These are phyloP conservation scores for Carassius auratus DNA, from an alignment of 2,113 vertebrate species.

Conservation along the genomic window DNA sequence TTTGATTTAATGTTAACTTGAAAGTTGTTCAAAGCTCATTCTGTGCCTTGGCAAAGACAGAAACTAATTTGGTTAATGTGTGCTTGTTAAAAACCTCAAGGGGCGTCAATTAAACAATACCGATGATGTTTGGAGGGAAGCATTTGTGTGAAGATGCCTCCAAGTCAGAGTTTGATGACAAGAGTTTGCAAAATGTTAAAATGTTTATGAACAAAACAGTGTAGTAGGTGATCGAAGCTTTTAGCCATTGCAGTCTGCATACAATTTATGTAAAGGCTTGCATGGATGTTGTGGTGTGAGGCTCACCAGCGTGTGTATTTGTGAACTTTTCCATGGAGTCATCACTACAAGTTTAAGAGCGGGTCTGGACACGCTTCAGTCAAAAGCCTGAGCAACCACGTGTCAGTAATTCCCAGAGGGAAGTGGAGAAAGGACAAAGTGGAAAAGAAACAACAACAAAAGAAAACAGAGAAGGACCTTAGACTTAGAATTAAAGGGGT, in stretches of 20 bases:
- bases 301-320: constrained; percentile 70
- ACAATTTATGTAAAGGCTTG: constrained; percentile 61
- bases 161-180: background rate
- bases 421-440: constrained; percentile 14
- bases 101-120: constrained; percentile 52
- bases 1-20: background rate
- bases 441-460: constrained; percentile 26
- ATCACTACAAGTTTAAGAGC: constrained; percentile 71
- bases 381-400: constrained; percentile 64
- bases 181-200: constrained; percentile 47
- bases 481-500: background rate
- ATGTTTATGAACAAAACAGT: constrained; percentile 62
- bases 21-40: constrained; percentile 9
- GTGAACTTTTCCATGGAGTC: constrained; percentile 74
- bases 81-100: constrained; percentile 44
- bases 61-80: constrained; percentile 54
- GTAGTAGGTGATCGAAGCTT: constrained; percentile 61
- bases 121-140: constrained; percentile 62
- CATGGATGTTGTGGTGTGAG: constrained; percentile 58
- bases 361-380: constrained; percentile 70
- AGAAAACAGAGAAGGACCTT: background rate
- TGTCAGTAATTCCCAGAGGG: constrained; percentile 41
- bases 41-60: constrained; percentile 51
- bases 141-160: background rate
- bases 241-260: constrained; percentile 39